Percentiles rank a stretch among this genome's conserved stretches.
Evolutionary conservation across 1,140 invertebrate species (phyloP).

Genomic region (Acyrthosiphon pisum): DNA sequence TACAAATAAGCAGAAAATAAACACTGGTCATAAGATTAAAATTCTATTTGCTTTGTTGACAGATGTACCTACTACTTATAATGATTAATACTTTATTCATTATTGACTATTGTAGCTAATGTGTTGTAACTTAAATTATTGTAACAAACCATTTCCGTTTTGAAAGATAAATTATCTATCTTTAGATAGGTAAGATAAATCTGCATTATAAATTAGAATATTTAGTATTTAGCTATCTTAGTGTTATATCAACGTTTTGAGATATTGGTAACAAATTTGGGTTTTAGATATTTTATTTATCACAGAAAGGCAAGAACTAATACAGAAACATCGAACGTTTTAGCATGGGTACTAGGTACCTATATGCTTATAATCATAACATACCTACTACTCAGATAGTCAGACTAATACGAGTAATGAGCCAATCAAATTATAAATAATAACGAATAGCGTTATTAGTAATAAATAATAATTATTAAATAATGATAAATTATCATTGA

Average conservation of each 20-base stretch:
- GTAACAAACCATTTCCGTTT: not conserved
- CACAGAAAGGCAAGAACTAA: not conserved
- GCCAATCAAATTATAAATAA: not conserved
- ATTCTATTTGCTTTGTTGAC: not conserved
- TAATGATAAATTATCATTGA: no score
- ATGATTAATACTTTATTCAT: not conserved
- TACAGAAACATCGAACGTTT: not conserved
- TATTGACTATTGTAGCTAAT: not conserved
- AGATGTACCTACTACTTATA: not conserved
- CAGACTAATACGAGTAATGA: no score
- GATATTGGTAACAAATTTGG: not conserved
- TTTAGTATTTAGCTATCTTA: not conserved
- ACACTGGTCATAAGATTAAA: not conserved
- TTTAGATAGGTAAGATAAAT: not conserved
- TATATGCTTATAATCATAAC: not conserved
- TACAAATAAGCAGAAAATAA: not conserved
- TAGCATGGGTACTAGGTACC: no score
- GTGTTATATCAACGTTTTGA: not conserved
- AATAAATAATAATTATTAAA: no score
- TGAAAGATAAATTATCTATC: not conserved
- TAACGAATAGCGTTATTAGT: not conserved
- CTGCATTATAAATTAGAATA: no score
- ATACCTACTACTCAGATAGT: not conserved
- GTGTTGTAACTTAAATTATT: not conserved
- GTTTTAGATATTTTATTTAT: not conserved